A percentile compares a stretch with the other conserved stretches of the same genome.
Conservation (phyloP, 2,113 vertebrate species). For the Coptodon rendalli region DNA sequence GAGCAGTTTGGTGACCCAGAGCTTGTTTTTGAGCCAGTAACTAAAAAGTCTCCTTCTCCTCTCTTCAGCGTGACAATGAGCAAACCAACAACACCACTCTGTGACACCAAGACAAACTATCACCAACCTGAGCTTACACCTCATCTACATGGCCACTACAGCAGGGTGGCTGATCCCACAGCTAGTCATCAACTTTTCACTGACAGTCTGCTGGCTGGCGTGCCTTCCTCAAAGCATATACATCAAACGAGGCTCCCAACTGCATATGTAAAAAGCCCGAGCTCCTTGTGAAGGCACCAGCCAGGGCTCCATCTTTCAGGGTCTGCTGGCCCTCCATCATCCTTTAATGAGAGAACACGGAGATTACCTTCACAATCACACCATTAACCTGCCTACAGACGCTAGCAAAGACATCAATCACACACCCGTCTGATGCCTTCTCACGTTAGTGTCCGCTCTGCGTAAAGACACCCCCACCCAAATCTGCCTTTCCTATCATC, state of each 20-base stretch:
- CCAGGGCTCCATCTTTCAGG: conserved; percentile 31
- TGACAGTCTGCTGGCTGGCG: background rate
- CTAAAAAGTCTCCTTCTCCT: background rate
- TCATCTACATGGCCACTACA: conserved; percentile 4
- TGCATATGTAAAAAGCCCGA: conserved; percentile 23
- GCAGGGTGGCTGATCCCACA: conserved; percentile 15
- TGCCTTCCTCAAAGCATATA: background rate
- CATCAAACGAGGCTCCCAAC: conserved; percentile 8
- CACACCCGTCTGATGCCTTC: conserved; percentile 42
- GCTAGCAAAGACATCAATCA: conserved; percentile 65
- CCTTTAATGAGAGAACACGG: conserved; percentile 67
- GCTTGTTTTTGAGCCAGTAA: background rate
- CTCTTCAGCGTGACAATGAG: background rate
- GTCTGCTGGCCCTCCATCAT: conserved; percentile 63
- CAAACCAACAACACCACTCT: background rate
- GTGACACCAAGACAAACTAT: conserved; percentile 22
- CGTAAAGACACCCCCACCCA: background rate
- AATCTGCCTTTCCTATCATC: conserved; percentile 19
- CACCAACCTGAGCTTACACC: background rate
- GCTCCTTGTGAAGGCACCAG: conserved; percentile 21
- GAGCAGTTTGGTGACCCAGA: background rate
- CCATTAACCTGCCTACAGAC: conserved; percentile 71
- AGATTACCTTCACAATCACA: conserved; percentile 74
- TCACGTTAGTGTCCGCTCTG: conserved; percentile 21
- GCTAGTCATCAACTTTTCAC: conserved; percentile 6